Conservation (phyloP, 92 coral and sea anemone species). For the Paramuricea clavata region DNA sequence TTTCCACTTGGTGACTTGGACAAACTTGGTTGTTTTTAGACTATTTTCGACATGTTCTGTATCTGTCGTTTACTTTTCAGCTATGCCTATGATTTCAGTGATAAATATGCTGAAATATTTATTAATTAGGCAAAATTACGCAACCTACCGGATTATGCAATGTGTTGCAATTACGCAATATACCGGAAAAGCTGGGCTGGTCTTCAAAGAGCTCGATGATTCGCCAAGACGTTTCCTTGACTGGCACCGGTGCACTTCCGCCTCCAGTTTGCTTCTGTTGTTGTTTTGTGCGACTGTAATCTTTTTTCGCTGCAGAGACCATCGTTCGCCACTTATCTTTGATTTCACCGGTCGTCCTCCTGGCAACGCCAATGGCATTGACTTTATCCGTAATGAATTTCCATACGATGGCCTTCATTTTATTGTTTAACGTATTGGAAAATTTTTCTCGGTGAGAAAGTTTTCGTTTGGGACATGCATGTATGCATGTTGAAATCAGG, state of each 20-base stretch:
- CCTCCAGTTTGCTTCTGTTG: constrained; percentile 38
- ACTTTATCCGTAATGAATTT: constrained; percentile 33
- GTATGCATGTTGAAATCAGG: no score
- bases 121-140: not conserved
- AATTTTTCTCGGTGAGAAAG: constrained; percentile 28
- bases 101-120: no score
- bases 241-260: not conserved
- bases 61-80: no score
- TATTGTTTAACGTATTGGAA: not conserved
- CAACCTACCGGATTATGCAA: constrained; percentile 36
- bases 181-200: constrained; percentile 12
- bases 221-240: constrained; percentile 9
- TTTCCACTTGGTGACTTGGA: no score
- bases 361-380: constrained; percentile 34
- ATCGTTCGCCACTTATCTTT: constrained; percentile 31
- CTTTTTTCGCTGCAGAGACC: constrained; percentile 33
- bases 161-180: constrained; percentile 7
- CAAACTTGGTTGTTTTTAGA: not conserved
- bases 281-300: constrained; percentile 12
- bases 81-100: no score
- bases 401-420: constrained; percentile 18
- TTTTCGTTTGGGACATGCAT: no score
- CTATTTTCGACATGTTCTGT: not conserved
- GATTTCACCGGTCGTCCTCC: constrained; percentile 25
- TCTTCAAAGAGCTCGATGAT: constrained; percentile 31